Base-by-base conservation (phyloP, 2,797 vertebrate species). In the Coregonus suidteri region DNA sequence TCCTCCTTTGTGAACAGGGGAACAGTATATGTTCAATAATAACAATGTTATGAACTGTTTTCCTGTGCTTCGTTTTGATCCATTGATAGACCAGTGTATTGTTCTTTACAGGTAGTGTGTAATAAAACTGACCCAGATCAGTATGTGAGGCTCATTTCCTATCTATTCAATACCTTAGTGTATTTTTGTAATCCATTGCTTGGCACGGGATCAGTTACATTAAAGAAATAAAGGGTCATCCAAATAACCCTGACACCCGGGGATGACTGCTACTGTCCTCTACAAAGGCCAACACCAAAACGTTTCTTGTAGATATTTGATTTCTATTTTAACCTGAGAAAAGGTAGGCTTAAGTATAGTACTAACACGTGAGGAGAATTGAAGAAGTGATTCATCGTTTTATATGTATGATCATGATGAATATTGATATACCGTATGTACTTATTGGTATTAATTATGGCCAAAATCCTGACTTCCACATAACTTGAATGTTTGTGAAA, bases 91-190 rank as follows among this genome's bases (percentile, higher is more conserved):
- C 41, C 41, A 11, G 16, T 79, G 37, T 71, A 47, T 71, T 74
- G 30, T 47, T 75, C 82, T 75, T 75, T 70, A 35, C 34, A 18
- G 75, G 75, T 79, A 77, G 35, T 37, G 72, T 86, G 81, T 90
- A 84, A 86, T 93, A 9, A 74, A 74, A 62, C 18, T 74, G 56
- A 73, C 47, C 25, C 37, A 54, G 64, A 75, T 75, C 30, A 65
- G 31, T 52, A 80, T 9, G 37, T 71, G 51, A 64, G 51, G 41
- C 18, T 56, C 7, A 73, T 35, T 56, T 41, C 31, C 54, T 11
- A 74, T 83, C 54, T 14, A 67, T 83, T 73, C 64, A 92, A 92
- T 96, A 96, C 95, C 96, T 97, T 95, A 95, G 89, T 90, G 89
- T 90, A 86, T 47, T 47, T 47, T 11, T 47, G 41, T 47, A 0